Base-by-base conservation (phyloP, 2,113 vertebrate species). In the Sceloporus undulatus region DNA sequence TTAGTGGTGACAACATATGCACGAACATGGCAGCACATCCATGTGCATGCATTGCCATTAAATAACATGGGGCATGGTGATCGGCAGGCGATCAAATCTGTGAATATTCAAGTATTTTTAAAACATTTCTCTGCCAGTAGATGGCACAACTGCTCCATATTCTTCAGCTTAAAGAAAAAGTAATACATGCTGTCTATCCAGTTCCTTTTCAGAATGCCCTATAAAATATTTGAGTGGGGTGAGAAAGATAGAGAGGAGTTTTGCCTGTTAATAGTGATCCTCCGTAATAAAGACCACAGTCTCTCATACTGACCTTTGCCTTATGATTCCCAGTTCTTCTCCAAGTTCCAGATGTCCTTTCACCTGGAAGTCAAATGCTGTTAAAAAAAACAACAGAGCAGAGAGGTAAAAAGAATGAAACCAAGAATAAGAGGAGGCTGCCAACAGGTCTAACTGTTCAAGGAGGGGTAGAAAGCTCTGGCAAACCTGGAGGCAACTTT, bases 291-390 rank as follows among this genome's bases (percentile, higher is more conserved):
- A 38, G 2, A n/a, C 29, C 11, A 5, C 62, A 73, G 5, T 0
- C 0, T 82, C 92, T 82, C 48, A 38, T 7, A 5, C 91, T 97
- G 92, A 99, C 98, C 97, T 98, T 93, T 99, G 98, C 34, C 98
- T 95, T 93, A 99, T 97, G 90, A 99, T 97, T 90, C 97, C 98
- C 68, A 99, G 91, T 10, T 93, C 85, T 91, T 99, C 98, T 0
- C 98, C 98, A 27, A 99, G 97, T 93, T 98, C 95, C 76, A 98
- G 92, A 78, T 99, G 98, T 52, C 98, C 97, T 92, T 93, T 97
- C 29, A 97, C 97, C 91, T 95, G 95, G 89, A 98, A 99, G 93
- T 97, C 94, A 94, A 99, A 98, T 82, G 92, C 98, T 99, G 91
- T 7, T 27, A 11, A 52, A 65, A 38, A 23, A 54, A 42, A 42